phyloP scores from a whole-genome alignment of 2,797 vertebrate species.

The Meda fulgida region DNA sequence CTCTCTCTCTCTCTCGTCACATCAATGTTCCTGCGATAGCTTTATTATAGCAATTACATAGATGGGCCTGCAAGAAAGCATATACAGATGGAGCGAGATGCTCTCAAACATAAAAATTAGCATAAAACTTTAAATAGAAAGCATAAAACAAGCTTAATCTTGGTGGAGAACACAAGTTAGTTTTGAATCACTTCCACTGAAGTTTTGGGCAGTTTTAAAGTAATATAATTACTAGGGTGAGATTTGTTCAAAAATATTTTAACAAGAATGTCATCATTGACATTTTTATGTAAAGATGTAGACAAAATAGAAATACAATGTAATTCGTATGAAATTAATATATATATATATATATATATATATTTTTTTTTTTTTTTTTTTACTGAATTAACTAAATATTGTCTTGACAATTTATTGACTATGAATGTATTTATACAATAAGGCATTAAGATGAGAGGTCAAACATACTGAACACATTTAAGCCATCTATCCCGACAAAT shows the following conservation, averaged over 20 bases:
- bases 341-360: no score
- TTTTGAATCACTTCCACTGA: neutral
- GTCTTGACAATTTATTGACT: neutral
- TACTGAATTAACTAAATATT: neutral
- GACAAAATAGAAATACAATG: neutral
- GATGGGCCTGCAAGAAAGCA: conserved; percentile 44
- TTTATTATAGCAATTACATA: conserved; percentile 62
- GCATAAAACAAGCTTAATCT: conserved; percentile 7
- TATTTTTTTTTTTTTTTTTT: no score
- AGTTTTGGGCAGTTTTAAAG: neutral
- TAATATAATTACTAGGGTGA: neutral
- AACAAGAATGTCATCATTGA: neutral
- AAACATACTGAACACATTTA: neutral
- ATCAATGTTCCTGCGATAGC: conserved; percentile 44
- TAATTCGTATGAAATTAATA: neutral
- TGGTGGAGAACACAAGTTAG: neutral
- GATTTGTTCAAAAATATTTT: neutral
- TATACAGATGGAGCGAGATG: conserved; percentile 34
- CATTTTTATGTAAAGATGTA: neutral
- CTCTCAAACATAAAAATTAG: conserved; percentile 47
- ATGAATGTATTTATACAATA: neutral
- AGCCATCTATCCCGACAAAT: neutral
- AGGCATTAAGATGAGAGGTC: neutral
- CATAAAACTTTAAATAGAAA: conserved; percentile 45
- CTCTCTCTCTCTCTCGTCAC: conserved; percentile 51